A percentile compares a stretch with the other conserved stretches of the same genome.
Conservation (phyloP, 1,140 invertebrate genomes). For the Melitaea cinxia region DNA sequence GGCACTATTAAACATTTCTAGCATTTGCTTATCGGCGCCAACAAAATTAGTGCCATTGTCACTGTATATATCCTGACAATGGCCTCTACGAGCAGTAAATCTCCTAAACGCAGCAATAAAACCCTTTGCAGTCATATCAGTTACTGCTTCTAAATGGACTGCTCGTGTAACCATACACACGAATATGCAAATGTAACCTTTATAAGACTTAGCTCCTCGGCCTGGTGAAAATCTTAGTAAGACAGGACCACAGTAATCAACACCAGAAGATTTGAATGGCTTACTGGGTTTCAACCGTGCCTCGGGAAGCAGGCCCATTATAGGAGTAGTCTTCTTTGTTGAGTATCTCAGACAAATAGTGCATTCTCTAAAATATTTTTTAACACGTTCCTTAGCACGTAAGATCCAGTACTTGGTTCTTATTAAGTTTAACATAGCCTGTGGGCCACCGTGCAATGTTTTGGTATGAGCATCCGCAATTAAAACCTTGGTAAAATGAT, state of each 20-base stretch:
- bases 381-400: not conserved
- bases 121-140: no score
- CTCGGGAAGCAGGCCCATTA: no score
- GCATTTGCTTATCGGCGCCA: conserved; percentile 40
- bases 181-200: no score
- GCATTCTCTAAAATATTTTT: conserved; percentile 16
- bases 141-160: no score
- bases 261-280: no score
- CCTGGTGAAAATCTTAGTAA: not conserved
- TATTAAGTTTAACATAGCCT: conserved; percentile 10
- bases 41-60: conserved; percentile 63
- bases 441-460: conserved; percentile 19
- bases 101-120: conserved; percentile 23
- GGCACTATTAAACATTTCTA: conserved; percentile 22
- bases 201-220: not conserved
- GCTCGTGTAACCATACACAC: no score
- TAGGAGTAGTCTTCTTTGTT: no score
- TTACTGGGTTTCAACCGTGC: not conserved
- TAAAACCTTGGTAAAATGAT: conserved; percentile 9
- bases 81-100: no score
- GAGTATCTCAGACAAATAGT: not conserved
- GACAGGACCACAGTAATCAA: not conserved
- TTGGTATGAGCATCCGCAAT: conserved; percentile 9
- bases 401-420: conserved; percentile 8
- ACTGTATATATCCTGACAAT: conserved; percentile 36